Base-by-base conservation (phyloP, 2,797 vertebrate species). In the Mormyrops boulengeri region DNA sequence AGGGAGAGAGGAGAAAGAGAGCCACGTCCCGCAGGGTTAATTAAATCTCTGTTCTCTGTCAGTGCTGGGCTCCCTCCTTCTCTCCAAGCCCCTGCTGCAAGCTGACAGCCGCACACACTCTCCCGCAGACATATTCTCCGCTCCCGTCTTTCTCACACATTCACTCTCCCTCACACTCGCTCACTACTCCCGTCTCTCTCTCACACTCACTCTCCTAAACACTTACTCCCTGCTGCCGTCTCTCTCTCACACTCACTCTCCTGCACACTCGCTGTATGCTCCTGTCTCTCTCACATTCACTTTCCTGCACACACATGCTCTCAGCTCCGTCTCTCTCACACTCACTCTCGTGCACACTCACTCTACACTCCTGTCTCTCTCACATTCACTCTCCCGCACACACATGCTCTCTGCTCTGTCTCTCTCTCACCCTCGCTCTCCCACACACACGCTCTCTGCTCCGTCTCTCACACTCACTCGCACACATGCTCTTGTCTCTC, bases 1-100 rank as follows among this genome's bases (percentile, higher is more conserved):
- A 47, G 14, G 62, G 66, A 50, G 52, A 85, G 90, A 86, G 89
- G 84, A 62, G 89, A 19, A 6, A 53, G 66, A 90, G 84, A 88
- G 88, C 88, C 91, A 92, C 90, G 92, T 94, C 94, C 94, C 92
- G 90, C 92, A 93, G 94, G 94, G 94, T 95, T 95, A 95, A 96
- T 95, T 96, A 95, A 95, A 95, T 95, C 93, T 95, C 94, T 94
- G 94, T 95, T 96, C 93, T 94, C 93, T 95, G 94, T 95, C 95
- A 94, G 92, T 92, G 92, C 86, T 1, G 90, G 91, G 93, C 90
- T 92, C 91, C 93, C 90, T 91, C 93, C 91, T 89, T 86, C 88
- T 89, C 92, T 94, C 93, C 92, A 92, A 94, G 91, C 55, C 93
- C 90, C 89, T 11, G 92, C 91, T 93, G 88, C 90, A 92, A 92